These are phyloP conservation scores for Pristionchus fissidentatus DNA, from an alignment of 2,888 invertebrate genomes.

Conservation along the genomic window DNA sequence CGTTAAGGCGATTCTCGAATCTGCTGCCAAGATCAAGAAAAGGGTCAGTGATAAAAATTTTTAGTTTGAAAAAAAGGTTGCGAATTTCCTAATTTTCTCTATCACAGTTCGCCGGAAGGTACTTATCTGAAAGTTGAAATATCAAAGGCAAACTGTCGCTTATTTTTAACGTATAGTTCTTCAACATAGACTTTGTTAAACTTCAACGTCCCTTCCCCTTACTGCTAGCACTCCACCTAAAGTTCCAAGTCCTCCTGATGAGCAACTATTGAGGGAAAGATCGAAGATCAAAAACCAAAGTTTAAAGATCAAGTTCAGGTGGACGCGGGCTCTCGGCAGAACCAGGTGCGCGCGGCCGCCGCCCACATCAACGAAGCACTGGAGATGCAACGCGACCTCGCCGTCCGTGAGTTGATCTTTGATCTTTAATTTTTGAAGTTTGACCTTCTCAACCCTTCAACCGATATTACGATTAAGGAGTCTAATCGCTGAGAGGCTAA, in stretches of 20 bases:
- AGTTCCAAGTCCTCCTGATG: too few relatives aligned
- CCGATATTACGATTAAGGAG: neutral
- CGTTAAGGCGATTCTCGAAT: constrained; percentile 69
- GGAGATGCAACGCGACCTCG: constrained; percentile 70
- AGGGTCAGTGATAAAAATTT: constrained; percentile 46
- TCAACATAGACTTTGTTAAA: neutral
- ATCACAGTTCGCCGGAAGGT: too few relatives aligned
- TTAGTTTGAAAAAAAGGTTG: neutral
- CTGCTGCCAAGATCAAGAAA: constrained; percentile 61
- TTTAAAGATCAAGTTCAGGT: too few relatives aligned
- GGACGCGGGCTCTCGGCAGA: constrained; percentile 58
- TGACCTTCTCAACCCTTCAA: neutral
- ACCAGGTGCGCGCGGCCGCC: constrained; percentile 63
- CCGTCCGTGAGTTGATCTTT: constrained; percentile 58
- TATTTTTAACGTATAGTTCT: too few relatives aligned
- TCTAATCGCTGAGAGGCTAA: too few relatives aligned
- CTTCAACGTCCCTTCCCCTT: neutral
- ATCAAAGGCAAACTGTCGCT: too few relatives aligned
- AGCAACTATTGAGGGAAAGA: too few relatives aligned
- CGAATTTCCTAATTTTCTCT: neutral
- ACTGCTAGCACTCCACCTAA: too few relatives aligned
- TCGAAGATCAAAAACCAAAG: too few relatives aligned
- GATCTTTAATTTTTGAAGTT: neutral
- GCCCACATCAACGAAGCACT: constrained; percentile 68
- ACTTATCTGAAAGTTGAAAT: too few relatives aligned